Base-by-base conservation (phyloP, 2,888 invertebrate genomes). In the Polylopha cassiicola region DNA sequence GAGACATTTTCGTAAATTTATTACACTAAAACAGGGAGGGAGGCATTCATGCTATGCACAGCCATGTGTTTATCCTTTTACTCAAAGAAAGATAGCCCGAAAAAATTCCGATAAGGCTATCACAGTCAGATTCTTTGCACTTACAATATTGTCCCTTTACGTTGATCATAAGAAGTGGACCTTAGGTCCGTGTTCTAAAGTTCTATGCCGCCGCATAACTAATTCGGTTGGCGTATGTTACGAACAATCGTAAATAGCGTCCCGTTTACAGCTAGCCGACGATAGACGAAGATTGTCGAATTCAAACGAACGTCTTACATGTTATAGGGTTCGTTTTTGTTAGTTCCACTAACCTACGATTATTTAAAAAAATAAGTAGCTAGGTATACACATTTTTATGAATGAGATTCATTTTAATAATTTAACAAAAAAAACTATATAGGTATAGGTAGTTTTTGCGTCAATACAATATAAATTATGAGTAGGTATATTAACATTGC, bases 101-200 rank as follows among this genome's bases (percentile, higher is more conserved):
- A 76, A 70, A 73, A 73, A 70, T 66, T 62, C 61, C 60, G 65
- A 67, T 73, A 65, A 63, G 64, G 63, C 73, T 68, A 74, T 73
- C 70, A 65, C 60, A 61, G 63, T 67, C 64, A 70, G 61, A 73
- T 73, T 77, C 65, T 57, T 47, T 39, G 51, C 50, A 53, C 51
- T 43, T 45, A 48, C 44, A 37, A 46, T 47, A 44, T 42, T 39
- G 43, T 29, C 15, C 20, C 4, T 37, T 13, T 26, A 15, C 8
- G 36, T 15, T 4, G 14, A 16, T 51, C 55, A 43, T 39, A 37
- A 1, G 64, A 65, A 62, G 51, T 43, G 11, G 50, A 55, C 62
- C 50, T 43, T 66, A 58, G 42, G 14, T 15, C 17, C 11, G 28
- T 43, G 24, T 33, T 6, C 15, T 47, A 57, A 37, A 41, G 43